Percentiles rank a stretch among this genome's conserved stretches.
These are phyloP conservation scores for Numida meleagris DNA, from an alignment of 2,113 vertebrate species.

Conservation along the genomic window DNA sequence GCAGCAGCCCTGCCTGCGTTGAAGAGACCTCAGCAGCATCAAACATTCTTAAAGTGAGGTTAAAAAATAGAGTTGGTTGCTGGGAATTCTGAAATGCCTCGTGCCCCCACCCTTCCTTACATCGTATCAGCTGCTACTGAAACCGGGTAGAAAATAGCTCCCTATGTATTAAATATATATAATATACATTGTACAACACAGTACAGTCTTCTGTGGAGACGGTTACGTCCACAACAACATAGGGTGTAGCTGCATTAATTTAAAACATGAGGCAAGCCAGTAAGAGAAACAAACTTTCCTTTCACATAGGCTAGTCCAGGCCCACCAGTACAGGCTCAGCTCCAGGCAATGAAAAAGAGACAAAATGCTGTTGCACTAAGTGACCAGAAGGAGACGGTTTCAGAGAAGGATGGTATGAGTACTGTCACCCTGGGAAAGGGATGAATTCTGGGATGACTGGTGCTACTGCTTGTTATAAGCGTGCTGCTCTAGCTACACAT, in stretches of 20 bases:
- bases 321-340: neutral
- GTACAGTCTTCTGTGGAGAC: neutral
- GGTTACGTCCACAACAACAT: neutral
- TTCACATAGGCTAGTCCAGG: accelerated
- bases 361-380: neutral
- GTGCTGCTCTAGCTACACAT: neutral
- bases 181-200: too few relatives aligned
- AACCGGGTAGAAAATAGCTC: neutral
- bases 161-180: neutral
- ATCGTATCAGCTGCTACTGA: neutral
- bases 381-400: neutral
- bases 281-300: neutral
- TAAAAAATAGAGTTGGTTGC: neutral
- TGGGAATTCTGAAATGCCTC: neutral
- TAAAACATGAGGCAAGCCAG: neutral
- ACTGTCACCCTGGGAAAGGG: neutral
- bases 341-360: neutral
- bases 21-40: neutral
- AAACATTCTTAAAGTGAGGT: neutral
- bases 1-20: neutral
- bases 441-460: neutral
- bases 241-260: neutral
- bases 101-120: neutral
- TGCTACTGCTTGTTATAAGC: neutral
- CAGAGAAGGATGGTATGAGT: neutral